These are phyloP conservation scores for Tetramorium alpestre DNA, from an alignment of 1,140 invertebrate species.

Conservation along the genomic window DNA sequence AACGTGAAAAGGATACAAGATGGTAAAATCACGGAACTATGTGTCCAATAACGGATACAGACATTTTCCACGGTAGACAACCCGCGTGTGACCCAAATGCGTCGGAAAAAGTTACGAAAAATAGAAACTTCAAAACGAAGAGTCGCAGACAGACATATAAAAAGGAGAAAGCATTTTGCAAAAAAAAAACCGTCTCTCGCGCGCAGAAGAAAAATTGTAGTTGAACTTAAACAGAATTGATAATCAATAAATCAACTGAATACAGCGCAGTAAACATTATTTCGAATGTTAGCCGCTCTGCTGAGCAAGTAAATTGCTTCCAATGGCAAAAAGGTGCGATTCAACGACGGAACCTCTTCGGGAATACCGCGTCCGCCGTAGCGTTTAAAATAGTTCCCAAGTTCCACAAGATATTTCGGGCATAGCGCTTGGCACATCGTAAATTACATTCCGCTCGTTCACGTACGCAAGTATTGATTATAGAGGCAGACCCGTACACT, in stretches of 20 bases:
- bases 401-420: conserved; percentile 51
- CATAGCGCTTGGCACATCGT: conserved; percentile 45
- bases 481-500: conserved; percentile 29
- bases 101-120: conserved; percentile 9
- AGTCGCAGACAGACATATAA: neutral
- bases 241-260: neutral
- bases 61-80: conserved; percentile 21
- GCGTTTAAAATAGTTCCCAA: conserved; percentile 57
- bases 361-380: neutral
- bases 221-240: neutral
- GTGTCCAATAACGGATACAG: conserved; percentile 40
- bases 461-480: conserved; percentile 60
- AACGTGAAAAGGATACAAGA: conserved; percentile 44
- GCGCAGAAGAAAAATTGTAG: conserved; percentile 1
- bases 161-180: neutral
- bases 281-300: neutral
- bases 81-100: conserved; percentile 16
- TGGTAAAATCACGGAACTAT: conserved; percentile 39
- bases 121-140: conserved; percentile 1
- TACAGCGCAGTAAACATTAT: neutral
- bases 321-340: conserved; percentile 36
- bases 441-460: conserved; percentile 57
- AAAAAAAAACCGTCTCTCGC: neutral
- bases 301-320: conserved; percentile 33
- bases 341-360: conserved; percentile 14